Conservation (phyloP, 2,888 invertebrate genomes). For the Eristalinus sepulchralis region DNA sequence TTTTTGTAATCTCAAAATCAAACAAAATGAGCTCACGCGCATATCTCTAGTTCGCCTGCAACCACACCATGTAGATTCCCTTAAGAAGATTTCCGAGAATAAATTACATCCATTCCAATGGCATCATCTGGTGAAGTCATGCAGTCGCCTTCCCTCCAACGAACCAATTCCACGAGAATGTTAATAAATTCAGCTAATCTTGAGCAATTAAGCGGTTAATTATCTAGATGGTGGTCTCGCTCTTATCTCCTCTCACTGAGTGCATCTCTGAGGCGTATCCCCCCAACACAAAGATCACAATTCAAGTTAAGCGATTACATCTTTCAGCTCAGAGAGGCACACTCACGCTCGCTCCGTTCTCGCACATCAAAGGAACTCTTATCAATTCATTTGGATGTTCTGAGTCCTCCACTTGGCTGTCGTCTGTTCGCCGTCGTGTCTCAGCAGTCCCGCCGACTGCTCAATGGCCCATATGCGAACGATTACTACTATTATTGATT, state of each 20-base stretch:
- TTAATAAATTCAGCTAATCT: not conserved
- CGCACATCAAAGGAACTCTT: constrained; percentile 35
- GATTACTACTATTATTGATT: constrained; percentile 21
- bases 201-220: not conserved
- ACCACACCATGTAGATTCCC: not conserved
- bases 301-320: not conserved
- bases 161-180: not conserved
- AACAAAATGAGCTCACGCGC: not conserved
- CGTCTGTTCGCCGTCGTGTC: not conserved
- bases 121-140: not conserved
- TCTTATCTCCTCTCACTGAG: not conserved
- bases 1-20: too few species aligned
- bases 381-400: constrained; percentile 34
- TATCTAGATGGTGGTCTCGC: not conserved
- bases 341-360: not conserved
- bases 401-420: constrained; percentile 9
- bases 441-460: not conserved
- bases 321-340: not conserved
- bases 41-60: not conserved
- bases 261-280: not conserved
- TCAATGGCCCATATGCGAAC: constrained; percentile 26
- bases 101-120: not conserved
- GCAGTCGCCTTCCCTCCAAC: not conserved
- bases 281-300: not conserved
- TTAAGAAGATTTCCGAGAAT: not conserved